phyloP scores from a whole-genome alignment of 2,797 vertebrate species.

The Hippopotamyrus pictus region DNA sequence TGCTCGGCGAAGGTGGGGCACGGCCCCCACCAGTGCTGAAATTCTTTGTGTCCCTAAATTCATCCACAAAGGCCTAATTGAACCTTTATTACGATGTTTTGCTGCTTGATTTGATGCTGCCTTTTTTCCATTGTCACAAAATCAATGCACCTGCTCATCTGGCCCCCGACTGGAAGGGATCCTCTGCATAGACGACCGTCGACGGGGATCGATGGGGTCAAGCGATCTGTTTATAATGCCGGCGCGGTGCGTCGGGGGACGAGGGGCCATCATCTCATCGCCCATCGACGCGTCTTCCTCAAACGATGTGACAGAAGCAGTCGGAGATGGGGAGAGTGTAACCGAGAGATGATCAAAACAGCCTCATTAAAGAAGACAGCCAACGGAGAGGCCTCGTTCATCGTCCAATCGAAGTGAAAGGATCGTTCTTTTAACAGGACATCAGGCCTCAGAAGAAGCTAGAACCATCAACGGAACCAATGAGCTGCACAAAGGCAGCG shows the following conservation, averaged over 20 bases:
- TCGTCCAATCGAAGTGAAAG: neutral
- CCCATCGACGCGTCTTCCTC: constrained; percentile 32
- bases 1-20: neutral
- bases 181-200: constrained; percentile 54
- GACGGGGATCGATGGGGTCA: constrained; percentile 70
- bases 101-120: constrained; percentile 67
- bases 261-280: constrained; percentile 38
- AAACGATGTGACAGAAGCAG: constrained; percentile 41
- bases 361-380: neutral
- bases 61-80: constrained; percentile 69
- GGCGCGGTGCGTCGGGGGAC: constrained; percentile 63
- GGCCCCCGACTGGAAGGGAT: constrained; percentile 59
- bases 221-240: constrained; percentile 75
- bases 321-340: constrained; percentile 23
- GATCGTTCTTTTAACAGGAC: neutral
- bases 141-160: constrained; percentile 69
- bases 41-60: constrained; percentile 54
- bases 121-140: constrained; percentile 85
- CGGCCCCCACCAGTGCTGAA: constrained; percentile 27
- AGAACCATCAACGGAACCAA: neutral
- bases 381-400: neutral
- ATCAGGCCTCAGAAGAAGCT: neutral
- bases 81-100: constrained; percentile 67
- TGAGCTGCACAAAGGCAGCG: neutral
- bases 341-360: neutral